A percentile compares a stretch with the other conserved stretches of the same genome.
phyloP scores from a whole-genome alignment of 2,113 vertebrate genomes.

The Trogon melanurus region DNA sequence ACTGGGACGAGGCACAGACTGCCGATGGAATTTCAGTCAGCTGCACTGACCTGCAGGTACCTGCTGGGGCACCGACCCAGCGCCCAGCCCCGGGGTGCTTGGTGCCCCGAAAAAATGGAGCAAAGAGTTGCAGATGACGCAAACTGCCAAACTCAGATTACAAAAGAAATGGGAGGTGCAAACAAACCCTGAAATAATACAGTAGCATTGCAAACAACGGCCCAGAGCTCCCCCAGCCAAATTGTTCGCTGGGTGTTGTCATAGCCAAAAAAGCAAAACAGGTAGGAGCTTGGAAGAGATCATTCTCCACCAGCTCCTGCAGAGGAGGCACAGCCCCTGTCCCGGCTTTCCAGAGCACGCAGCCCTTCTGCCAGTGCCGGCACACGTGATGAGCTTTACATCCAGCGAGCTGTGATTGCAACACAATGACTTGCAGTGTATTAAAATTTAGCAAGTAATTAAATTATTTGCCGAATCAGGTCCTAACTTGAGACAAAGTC shows the following conservation, averaged over 20 bases:
- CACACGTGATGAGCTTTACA: background rate
- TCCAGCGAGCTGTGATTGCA: background rate
- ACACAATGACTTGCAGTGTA: slow-evolving; percentile 3
- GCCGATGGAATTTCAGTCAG: background rate
- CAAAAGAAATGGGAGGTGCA: background rate
- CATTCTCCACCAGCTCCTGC: rapidly evolving
- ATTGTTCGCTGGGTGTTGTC: rapidly evolving
- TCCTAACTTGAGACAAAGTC: slow-evolving; percentile 22
- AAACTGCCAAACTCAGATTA: background rate
- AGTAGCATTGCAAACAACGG: rapidly evolving
- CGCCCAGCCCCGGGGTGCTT: background rate
- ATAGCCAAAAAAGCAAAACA: background rate
- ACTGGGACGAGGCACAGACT: rapidly evolving
- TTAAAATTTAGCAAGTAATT: background rate
- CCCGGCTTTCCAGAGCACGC: background rate
- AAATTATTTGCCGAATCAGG: slow-evolving; percentile 23
- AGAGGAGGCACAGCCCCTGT: background rate
- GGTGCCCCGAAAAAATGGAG: background rate
- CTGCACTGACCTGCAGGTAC: background rate
- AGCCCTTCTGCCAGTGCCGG: background rate
- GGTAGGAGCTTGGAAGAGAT: background rate
- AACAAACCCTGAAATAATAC: background rate
- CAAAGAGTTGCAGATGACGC: rapidly evolving
- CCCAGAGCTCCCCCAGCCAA: background rate
- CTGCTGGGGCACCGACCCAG: rapidly evolving